These are phyloP conservation scores for Papilio polytes DNA, from an alignment of 1,140 invertebrate species.

Conservation along the genomic window DNA sequence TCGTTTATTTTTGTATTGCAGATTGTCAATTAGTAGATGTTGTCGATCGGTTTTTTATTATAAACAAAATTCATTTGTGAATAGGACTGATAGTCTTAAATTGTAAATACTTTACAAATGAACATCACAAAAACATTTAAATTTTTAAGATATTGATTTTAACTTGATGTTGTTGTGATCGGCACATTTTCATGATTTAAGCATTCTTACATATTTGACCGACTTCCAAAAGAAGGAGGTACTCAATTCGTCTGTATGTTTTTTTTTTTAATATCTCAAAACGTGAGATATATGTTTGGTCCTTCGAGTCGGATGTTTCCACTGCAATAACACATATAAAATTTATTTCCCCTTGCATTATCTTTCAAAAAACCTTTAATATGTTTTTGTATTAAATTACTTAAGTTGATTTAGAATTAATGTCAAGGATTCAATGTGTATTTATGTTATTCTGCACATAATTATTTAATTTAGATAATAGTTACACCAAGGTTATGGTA, in stretches of 20 bases:
- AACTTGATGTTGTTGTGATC: not conserved
- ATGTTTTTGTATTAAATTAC: not conserved
- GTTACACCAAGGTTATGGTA: slow-evolving; percentile 8
- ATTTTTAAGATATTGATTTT: not conserved
- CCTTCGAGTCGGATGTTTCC: too few species aligned
- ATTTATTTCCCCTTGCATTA: too few species aligned
- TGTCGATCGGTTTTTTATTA: too few species aligned
- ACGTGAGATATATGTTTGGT: not conserved
- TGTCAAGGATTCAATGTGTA: not conserved
- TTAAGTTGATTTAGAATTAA: not conserved
- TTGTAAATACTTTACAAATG: not conserved
- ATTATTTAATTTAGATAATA: not conserved
- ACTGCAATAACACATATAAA: too few species aligned
- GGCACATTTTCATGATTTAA: slow-evolving; percentile 13
- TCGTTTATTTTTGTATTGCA: too few species aligned
- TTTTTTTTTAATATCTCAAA: not conserved
- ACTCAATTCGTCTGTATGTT: too few species aligned
- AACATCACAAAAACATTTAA: not conserved
- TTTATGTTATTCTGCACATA: not conserved
- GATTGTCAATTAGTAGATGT: too few species aligned
- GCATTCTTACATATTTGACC: not conserved
- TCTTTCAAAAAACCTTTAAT: not conserved
- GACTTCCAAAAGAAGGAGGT: too few species aligned
- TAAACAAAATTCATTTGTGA: not conserved
- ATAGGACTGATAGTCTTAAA: not conserved